A percentile compares a stretch with the other conserved stretches of the same genome.
Conservation (phyloP, 2,888 invertebrate species). For the Caenorhabditis zanzibari region DNA sequence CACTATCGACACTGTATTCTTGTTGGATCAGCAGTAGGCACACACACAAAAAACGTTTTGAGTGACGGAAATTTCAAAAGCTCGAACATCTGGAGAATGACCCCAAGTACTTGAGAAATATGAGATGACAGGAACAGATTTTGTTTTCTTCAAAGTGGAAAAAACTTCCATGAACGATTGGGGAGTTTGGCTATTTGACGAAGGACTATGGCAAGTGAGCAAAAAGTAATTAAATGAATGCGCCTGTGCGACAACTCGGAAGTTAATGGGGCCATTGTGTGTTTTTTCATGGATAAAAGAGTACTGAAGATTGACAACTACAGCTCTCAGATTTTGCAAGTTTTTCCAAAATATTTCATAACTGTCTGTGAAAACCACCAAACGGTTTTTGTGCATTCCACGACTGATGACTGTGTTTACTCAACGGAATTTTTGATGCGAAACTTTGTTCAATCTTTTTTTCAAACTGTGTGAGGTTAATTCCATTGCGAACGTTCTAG, state of each 20-base stretch:
- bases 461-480: neutral
- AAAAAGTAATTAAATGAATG: neutral
- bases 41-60: conserved; percentile 1
- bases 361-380: neutral
- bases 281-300: neutral
- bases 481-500: neutral
- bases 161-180: neutral
- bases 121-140: neutral
- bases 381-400: neutral
- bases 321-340: too few relatives aligned
- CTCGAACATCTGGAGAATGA: conserved; percentile 35
- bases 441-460: conserved; percentile 34
- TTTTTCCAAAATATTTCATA: neutral
- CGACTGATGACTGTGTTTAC: conserved; percentile 31
- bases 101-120: conserved; percentile 5
- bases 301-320: neutral
- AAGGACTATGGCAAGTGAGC: neutral
- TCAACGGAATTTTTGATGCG: conserved; percentile 14
- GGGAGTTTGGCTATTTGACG: neutral
- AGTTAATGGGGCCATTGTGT: too few relatives aligned
- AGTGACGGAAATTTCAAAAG: conserved; percentile 10
- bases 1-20: conserved; percentile 2
- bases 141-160: neutral
- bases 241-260: neutral
- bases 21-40: conserved; percentile 13